These are phyloP conservation scores for Sebastes dallii DNA, from an alignment of 2,797 vertebrate species.

Conservation along the genomic window DNA sequence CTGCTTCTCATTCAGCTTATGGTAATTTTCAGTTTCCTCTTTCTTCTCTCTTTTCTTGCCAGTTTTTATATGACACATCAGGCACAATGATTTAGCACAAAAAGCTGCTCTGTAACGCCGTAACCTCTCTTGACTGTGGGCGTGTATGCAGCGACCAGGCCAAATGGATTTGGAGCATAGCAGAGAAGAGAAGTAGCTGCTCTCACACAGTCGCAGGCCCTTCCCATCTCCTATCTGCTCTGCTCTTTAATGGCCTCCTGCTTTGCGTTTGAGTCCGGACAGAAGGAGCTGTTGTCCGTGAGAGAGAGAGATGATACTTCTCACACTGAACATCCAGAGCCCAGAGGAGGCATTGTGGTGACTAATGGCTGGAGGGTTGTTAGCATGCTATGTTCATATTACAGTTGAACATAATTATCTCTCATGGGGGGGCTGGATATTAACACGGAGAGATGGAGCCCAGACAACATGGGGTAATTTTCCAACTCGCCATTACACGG, in stretches of 20 bases:
- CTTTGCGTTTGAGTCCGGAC: conserved; percentile 43
- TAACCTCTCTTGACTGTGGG: conserved; percentile 24
- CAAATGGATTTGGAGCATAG: conserved; percentile 46
- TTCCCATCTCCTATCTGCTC: conserved; percentile 39
- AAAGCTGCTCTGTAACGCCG: conserved; percentile 30
- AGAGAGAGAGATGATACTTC: conserved; percentile 37
- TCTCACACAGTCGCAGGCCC: conserved; percentile 42
- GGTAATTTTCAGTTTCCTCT: neutral
- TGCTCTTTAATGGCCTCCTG: conserved; percentile 57
- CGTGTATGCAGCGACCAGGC: conserved; percentile 28
- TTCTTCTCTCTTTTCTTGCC: neutral
- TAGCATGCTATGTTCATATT: conserved; percentile 69
- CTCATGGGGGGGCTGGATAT: conserved; percentile 51
- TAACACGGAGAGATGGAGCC: conserved; percentile 56
- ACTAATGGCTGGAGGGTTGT: conserved; percentile 69
- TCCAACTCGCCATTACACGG: conserved; percentile 53
- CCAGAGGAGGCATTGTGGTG: conserved; percentile 51
- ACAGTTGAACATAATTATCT: conserved; percentile 70
- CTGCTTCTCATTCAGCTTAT: neutral
- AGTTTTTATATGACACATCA: neutral
- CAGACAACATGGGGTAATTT: conserved; percentile 47
- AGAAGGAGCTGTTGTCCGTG: conserved; percentile 58
- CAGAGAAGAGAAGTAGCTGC: conserved; percentile 33
- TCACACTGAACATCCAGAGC: conserved; percentile 38
- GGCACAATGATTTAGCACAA: conserved; percentile 40